Base-by-base conservation (phyloP, 2,888 invertebrate genomes). In the Hydrotaea diabolus region DNA sequence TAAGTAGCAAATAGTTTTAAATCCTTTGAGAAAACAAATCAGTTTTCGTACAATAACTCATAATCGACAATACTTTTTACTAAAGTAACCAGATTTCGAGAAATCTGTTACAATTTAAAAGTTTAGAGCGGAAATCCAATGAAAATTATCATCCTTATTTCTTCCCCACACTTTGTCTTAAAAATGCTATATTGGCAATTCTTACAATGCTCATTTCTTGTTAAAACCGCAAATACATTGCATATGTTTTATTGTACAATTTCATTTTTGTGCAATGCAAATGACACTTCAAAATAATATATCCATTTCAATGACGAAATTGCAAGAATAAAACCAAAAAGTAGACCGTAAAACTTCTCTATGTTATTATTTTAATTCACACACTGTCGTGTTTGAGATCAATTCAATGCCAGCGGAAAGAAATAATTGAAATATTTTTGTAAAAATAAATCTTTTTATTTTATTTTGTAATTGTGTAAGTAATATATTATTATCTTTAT, bases 221-320 rank as follows among this genome's bases (percentile, higher is more conserved):
- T 4, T 1, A 49, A 49, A 49, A n/a, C 15, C 13, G 5, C 49
- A 49, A 49, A 49, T n/a, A n/a, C 49, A 49, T 69, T 69, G 23
- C 46, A 69, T 46, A 46, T 46, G 43, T 69, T 46, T 43, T 69
- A 23, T 11, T 69, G 39, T 43, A 15, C 43, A 23, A 15, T 64
- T 9, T 15, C 2, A 7, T n/a, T 46, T 69, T 69, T 23, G 19
- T 19, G 43, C 43, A 66, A 21, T 19, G 8, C 17, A 64, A 66
- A 46, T 69, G 69, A 46, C 69, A 69, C 69, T 46, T 43, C 15
- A 46, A 43, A 46, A 46, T 66, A 66, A 21, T 66, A 66, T 43
- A 66, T 66, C 66, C 66, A 66, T 66, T 66, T 39, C 39, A 66
- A 66, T 69, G 46, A 23, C 69, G 46, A 69, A 21, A 69, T 62